Conservation (phyloP, 2,113 vertebrate genomes). For the Struthio camelus region DNA sequence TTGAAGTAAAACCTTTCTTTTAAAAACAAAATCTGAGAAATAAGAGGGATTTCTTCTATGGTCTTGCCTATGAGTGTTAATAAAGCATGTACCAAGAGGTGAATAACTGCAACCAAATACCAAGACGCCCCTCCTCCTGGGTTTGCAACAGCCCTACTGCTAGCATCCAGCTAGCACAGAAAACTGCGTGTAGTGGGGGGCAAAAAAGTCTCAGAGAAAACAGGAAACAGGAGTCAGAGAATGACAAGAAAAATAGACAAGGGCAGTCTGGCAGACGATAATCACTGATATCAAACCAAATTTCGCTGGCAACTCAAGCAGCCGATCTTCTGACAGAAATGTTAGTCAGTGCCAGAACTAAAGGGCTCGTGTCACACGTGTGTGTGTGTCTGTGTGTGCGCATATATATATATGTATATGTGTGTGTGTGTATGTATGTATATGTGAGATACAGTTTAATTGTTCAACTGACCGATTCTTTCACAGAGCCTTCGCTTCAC, state of each 20-base stretch:
- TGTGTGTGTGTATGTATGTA: neutral
- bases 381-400: too few relatives aligned
- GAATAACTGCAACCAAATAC: neutral
- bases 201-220: neutral
- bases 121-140: neutral
- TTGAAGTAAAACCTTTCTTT: neutral
- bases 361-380: neutral
- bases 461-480: neutral
- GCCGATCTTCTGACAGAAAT: neutral
- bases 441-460: neutral
- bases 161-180: neutral
- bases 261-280: neutral
- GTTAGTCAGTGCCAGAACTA: neutral
- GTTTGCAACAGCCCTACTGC: neutral
- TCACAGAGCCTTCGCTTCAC: neutral
- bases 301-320: neutral
- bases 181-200: accelerated
- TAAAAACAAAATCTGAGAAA: neutral
- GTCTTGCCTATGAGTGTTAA: neutral
- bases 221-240: neutral
- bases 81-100: neutral
- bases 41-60: neutral
- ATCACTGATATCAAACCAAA: neutral
- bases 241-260: neutral
- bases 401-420: too few relatives aligned